These are phyloP conservation scores for Fratercula arctica DNA, from an alignment of 2,797 vertebrate species.

Conservation along the genomic window DNA sequence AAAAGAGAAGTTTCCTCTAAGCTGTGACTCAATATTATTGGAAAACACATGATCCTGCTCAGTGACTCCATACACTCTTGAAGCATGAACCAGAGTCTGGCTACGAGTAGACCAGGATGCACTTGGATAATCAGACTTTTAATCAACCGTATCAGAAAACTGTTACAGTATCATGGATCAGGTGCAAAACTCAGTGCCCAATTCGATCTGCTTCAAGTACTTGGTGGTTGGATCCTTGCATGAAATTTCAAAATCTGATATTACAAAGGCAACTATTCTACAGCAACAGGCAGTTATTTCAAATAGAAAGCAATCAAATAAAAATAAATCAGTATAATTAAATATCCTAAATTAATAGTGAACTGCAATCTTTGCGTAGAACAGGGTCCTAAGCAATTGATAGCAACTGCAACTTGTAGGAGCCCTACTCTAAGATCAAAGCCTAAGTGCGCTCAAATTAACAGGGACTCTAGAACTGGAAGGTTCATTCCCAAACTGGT, in stretches of 20 bases:
- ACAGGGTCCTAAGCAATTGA: background rate
- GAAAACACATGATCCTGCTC: background rate
- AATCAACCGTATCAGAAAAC: background rate
- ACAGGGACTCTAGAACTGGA: background rate
- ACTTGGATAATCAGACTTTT: background rate
- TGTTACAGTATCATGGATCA: background rate
- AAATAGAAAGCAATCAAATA: background rate
- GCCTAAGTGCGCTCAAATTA: background rate
- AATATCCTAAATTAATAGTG: background rate
- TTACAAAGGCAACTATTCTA: background rate
- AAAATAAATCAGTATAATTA: background rate
- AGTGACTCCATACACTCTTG: background rate
- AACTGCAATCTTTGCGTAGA: background rate
- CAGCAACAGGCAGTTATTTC: background rate
- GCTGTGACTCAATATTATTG: background rate
- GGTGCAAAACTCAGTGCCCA: background rate
- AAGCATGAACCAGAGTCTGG: background rate
- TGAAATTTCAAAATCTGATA: background rate
- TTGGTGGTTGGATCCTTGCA: background rate
- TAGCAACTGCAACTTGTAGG: background rate
- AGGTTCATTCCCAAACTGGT: background rate
- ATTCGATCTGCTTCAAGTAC: background rate
- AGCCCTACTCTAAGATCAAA: background rate
- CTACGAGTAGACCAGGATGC: background rate
- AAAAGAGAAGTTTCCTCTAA: background rate